A percentile compares a stretch with the other conserved stretches of the same genome.
phyloP scores from a whole-genome alignment of 35 echinoderm and acorn worm species.

The Apostichopus japonicus region DNA sequence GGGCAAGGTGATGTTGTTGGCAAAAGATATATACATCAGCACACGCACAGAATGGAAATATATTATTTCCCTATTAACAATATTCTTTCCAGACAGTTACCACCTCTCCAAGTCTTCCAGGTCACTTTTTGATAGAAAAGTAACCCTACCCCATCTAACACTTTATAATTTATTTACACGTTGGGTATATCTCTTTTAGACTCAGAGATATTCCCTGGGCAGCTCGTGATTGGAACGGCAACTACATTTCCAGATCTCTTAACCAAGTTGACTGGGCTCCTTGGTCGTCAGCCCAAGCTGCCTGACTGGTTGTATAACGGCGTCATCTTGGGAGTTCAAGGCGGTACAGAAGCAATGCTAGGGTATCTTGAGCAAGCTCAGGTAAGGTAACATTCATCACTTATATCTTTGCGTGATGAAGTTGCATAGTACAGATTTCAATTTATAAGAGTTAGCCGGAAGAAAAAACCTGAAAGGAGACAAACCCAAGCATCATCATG shows the following conservation, averaged over 20 bases:
- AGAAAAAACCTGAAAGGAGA: no score
- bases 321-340: slow-evolving; percentile 84
- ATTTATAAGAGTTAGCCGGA: no score
- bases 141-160: no score
- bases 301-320: slow-evolving; percentile 89
- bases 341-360: slow-evolving; percentile 88
- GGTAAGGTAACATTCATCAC: slow-evolving; percentile 32
- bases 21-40: no score
- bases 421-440: neutral
- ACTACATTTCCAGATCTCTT: slow-evolving; percentile 63
- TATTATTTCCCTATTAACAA: no score
- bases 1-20: no score
- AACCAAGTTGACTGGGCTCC: slow-evolving; percentile 55
- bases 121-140: no score
- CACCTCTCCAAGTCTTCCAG: no score
- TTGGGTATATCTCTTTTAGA: neutral
- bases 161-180: no score
- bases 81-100: no score
- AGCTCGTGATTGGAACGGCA: slow-evolving; percentile 60
- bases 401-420: neutral
- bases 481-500: no score
- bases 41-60: no score
- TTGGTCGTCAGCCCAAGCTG: slow-evolving; percentile 75
- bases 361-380: slow-evolving; percentile 78
- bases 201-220: slow-evolving; percentile 49